Evolutionary conservation across 2,113 vertebrate genomes (phyloP), one percentile per base, ranked within the genome.

Genomic region (Tympanuchus pallidicinctus): DNA sequence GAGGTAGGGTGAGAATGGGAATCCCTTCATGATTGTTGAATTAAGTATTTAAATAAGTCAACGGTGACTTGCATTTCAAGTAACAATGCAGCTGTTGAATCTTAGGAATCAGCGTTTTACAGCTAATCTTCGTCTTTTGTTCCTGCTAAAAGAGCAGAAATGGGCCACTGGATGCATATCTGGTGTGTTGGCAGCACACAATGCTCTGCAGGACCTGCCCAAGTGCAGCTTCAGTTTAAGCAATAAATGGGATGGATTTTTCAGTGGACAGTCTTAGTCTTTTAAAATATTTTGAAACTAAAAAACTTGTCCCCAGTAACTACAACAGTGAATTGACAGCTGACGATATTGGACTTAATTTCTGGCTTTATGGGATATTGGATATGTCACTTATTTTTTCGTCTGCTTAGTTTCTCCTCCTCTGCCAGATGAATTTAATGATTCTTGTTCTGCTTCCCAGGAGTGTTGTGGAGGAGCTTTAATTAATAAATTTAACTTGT

Each of bases 401-500:
- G 64, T 47, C 22, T 65, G 22, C 45, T 60, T 47, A 77, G 47
- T 81, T 67, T 34, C 24, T 92, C 38, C 64, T 76, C n/a, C 30
- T 82, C 81, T 85, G 42, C 89, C 67, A 89, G 60, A 66, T 40
- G 16, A 57, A 77, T 92, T 89, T 92, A 93, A 83, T 64, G 36
- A 89, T 88, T 77, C 75, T 66, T 80, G 25, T 32, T 67, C 64
- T 83, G 18, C 47, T 91, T 91, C 85, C 79, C 64, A 43, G 15
- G 59, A 93, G 71, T 50, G 45, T 67, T 82, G 56, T 77, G 78
- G 64, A 79, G 64, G 67, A 92, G 45, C 14, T 92, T 67, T 92
- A 95, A 95, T 96, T 88, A 93, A 78, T 74, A 80, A 36, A 7
- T 87, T 79, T 74, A 76, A 86, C 93, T 28, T 56, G 32, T 88